Percentiles rank a stretch among this genome's conserved stretches.
Conservation (phyloP, 2,797 vertebrate species). For the Sebastes itinus region DNA sequence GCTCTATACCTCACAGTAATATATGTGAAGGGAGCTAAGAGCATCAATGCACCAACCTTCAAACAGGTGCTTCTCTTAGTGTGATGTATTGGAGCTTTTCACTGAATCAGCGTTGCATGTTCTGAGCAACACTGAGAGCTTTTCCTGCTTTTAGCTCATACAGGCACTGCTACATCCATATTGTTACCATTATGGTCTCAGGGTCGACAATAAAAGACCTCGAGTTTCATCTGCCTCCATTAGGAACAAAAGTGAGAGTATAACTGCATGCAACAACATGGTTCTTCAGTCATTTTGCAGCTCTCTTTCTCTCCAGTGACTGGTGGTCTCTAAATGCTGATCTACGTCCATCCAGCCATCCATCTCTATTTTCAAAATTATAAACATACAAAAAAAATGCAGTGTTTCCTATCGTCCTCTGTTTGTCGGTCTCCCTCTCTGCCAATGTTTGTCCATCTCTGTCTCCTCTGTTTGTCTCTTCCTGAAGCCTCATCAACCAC, state of each 20-base stretch:
- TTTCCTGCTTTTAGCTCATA: background rate
- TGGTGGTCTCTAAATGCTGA: background rate
- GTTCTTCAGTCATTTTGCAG: background rate
- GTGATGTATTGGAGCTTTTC: background rate
- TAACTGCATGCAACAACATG: background rate
- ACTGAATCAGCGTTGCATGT: background rate
- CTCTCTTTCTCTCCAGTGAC: background rate
- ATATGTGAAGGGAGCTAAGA: background rate
- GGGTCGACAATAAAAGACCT: background rate
- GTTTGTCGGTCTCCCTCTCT: background rate
- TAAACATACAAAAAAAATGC: background rate
- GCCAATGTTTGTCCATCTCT: slow-evolving; percentile 18
- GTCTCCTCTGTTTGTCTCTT: slow-evolving; percentile 8
- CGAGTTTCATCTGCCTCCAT: background rate
- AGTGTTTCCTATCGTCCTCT: background rate
- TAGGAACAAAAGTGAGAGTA: background rate
- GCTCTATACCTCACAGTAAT: background rate
- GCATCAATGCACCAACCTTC: background rate
- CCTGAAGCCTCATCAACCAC: slow-evolving; percentile 17
- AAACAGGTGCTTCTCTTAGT: background rate
- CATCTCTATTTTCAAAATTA: slow-evolving; percentile 7
- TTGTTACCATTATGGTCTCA: background rate
- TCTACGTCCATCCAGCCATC: background rate
- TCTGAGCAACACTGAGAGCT: background rate
- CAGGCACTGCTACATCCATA: background rate